Conservation (phyloP, 2,113 vertebrate genomes). For the Lepisosteus osseus region DNA sequence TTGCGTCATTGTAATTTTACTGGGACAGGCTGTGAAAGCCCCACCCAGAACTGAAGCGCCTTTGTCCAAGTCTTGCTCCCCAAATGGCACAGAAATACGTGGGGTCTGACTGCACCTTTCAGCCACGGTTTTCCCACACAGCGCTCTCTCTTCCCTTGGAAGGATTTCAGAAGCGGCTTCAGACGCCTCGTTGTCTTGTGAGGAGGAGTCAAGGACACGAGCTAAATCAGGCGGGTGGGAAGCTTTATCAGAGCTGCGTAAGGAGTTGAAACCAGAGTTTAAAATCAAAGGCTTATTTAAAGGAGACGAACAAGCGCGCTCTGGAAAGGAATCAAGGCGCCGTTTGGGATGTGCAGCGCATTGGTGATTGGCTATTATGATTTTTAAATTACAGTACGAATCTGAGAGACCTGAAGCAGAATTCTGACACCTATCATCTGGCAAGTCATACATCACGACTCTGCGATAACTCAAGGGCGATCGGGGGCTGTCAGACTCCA, state of each 20-base stretch:
- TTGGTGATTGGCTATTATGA: slow-evolving; percentile 23
- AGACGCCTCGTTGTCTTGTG: neutral
- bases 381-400: slow-evolving; percentile 33
- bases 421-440: too few relatives aligned
- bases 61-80: neutral
- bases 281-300: slow-evolving; percentile 28
- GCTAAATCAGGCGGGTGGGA: slow-evolving; percentile 33
- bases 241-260: too few relatives aligned
- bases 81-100: accelerated
- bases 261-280: slow-evolving; percentile 9
- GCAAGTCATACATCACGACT: too few relatives aligned
- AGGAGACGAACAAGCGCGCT: slow-evolving; percentile 28
- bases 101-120: neutral
- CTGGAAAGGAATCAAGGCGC: slow-evolving; percentile 13
- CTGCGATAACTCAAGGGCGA: too few relatives aligned
- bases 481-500: too few relatives aligned
- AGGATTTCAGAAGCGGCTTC: neutral
- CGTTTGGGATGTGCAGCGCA: slow-evolving; percentile 16
- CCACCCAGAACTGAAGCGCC: neutral
- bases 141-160: too few relatives aligned
- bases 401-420: neutral
- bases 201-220: slow-evolving; percentile 28
- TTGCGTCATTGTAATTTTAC: too few relatives aligned
- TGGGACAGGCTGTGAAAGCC: neutral
- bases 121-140: neutral